A percentile compares a stretch with the other conserved stretches of the same genome.
Conservation (phyloP, 2,113 vertebrate species). For the Melanocharis versteri region DNA sequence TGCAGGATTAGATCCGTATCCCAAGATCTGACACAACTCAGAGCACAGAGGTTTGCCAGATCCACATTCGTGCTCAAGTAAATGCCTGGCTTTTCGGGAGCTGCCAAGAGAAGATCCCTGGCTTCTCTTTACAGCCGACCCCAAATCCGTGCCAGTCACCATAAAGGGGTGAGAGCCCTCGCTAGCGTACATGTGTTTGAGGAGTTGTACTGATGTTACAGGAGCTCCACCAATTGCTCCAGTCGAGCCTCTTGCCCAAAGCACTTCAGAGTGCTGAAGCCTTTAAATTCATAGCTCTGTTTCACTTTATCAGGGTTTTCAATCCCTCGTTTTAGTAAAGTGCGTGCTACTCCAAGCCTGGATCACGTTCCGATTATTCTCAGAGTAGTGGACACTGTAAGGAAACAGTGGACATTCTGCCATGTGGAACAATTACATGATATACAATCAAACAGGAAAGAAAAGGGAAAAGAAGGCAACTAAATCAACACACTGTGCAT, state of each 20-base stretch:
- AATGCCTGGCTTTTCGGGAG: neutral
- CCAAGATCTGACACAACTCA: neutral
- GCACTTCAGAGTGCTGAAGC: neutral
- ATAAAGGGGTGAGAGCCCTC: neutral
- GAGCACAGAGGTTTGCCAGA: slow-evolving; percentile 8
- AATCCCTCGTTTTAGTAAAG: neutral
- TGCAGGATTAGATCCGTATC: neutral
- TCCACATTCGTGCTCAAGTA: neutral
- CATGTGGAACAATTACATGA: neutral
- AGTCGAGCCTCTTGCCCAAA: neutral
- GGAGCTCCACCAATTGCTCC: neutral
- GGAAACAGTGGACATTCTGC: neutral
- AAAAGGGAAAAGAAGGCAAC: neutral
- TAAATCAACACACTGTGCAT: slow-evolving; percentile 8
- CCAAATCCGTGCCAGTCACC: neutral
- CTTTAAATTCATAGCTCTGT: neutral
- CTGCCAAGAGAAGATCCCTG: neutral
- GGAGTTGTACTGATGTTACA: neutral
- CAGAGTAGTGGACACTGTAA: neutral
- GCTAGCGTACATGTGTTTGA: neutral
- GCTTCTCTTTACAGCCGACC: neutral
- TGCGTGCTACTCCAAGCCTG: neutral
- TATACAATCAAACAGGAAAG: neutral
- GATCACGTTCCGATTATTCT: neutral
- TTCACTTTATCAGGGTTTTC: neutral